phyloP scores from a whole-genome alignment of 2,888 invertebrate genomes.

The Spodoptera littoralis region DNA sequence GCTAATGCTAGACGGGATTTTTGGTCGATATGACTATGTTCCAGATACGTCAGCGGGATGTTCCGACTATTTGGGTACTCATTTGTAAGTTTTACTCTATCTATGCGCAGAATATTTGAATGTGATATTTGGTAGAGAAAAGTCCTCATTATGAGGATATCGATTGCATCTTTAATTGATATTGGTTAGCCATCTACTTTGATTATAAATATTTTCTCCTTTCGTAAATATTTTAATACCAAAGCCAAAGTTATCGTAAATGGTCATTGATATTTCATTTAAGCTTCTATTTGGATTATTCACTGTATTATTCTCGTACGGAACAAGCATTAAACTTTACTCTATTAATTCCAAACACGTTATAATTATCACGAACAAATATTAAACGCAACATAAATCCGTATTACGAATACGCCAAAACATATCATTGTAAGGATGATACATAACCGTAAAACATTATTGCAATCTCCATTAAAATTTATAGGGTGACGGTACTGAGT shows the following conservation, averaged over 20 bases:
- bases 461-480: conserved; percentile 65
- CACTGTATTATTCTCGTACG: no score
- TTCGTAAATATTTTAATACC: no score
- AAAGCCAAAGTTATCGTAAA: no score
- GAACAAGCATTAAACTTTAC: background rate
- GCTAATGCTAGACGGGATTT: conserved; percentile 79
- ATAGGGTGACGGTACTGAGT: conserved; percentile 72
- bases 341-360: background rate
- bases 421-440: conserved; percentile 28
- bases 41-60: conserved; percentile 44
- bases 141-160: no score
- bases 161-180: background rate
- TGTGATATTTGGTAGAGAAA: no score
- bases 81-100: conserved; percentile 10
- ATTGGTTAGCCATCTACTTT: no score
- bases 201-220: no score
- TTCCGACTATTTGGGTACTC: conserved; percentile 15
- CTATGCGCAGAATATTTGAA: no score
- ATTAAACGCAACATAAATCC: conserved; percentile 2
- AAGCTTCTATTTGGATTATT: no score
- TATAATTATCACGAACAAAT: background rate
- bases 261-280: no score
- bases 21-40: conserved; percentile 70
- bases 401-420: conserved; percentile 10
- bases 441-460: conserved; percentile 42